These are phyloP conservation scores for Agriopis marginaria DNA, from an alignment of 2,888 invertebrate species.

Conservation along the genomic window DNA sequence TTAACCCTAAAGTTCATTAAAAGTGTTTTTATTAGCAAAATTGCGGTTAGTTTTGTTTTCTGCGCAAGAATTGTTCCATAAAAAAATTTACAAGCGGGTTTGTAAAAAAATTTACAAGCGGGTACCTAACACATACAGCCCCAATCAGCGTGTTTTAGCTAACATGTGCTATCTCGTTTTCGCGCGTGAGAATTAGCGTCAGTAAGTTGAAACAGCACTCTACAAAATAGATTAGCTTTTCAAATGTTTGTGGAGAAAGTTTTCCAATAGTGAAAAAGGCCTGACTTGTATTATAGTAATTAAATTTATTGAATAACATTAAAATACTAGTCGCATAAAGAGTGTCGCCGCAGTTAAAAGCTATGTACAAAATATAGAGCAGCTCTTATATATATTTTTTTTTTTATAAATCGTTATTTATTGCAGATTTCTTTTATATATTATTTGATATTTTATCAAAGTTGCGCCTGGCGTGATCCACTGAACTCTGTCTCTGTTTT, in stretches of 20 bases:
- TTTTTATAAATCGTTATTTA: slow-evolving; percentile 26
- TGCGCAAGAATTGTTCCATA: not conserved
- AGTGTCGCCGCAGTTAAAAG: slow-evolving; percentile 41
- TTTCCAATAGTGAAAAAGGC: too few relatives aligned
- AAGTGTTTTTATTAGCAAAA: not conserved
- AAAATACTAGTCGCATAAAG: slow-evolving; percentile 18
- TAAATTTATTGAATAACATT: not conserved
- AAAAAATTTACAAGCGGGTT: not conserved
- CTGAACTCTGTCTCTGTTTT: slow-evolving; percentile 16
- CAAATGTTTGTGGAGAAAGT: not conserved
- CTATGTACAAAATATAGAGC: slow-evolving; percentile 62
- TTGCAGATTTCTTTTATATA: slow-evolving; percentile 31
- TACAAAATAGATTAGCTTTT: not conserved
- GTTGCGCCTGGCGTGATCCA: slow-evolving; percentile 7
- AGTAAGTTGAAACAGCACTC: not conserved
- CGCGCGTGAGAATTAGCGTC: not conserved
- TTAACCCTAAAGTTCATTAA: not conserved
- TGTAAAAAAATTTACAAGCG: not conserved
- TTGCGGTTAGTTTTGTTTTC: not conserved
- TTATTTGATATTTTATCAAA: slow-evolving; percentile 14
- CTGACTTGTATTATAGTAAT: too few relatives aligned
- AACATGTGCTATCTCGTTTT: not conserved
- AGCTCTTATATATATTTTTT: slow-evolving; percentile 42
- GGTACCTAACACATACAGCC: too few relatives aligned
- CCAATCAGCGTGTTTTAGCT: too few relatives aligned